A percentile compares a stretch with the other conserved stretches of the same genome.
phyloP scores from a whole-genome alignment of 2,113 vertebrate genomes.

The Platycercus adscitus region DNA sequence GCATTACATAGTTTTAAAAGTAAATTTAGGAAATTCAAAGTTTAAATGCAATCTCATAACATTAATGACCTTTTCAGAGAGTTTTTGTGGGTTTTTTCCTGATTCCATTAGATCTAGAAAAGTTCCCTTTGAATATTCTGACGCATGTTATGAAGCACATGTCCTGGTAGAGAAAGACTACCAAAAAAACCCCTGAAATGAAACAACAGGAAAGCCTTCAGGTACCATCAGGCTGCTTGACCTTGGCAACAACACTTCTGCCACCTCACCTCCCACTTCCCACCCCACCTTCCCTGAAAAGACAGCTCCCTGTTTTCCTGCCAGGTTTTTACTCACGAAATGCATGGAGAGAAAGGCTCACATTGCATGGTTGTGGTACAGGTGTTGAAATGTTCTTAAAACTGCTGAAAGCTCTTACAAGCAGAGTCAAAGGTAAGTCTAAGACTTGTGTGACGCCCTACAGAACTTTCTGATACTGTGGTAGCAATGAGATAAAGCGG shows the following conservation, averaged over 20 bases:
- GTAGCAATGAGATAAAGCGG: neutral
- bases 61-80: neutral
- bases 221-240: neutral
- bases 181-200: neutral
- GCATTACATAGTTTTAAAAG: neutral
- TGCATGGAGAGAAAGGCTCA: neutral
- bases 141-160: neutral
- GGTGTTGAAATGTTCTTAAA: neutral
- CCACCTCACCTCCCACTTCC: neutral
- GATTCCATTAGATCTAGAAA: neutral
- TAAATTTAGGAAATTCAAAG: neutral
- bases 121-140: neutral
- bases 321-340: neutral
- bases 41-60: neutral
- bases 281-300: neutral
- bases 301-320: neutral
- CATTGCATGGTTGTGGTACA: accelerated
- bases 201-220: neutral
- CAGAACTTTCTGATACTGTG: neutral
- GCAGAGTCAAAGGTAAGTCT: neutral
- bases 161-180: neutral
- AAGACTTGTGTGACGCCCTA: neutral
- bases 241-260: neutral
- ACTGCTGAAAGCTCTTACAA: neutral
- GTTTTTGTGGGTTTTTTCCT: neutral